Evolutionary conservation across 2,888 invertebrate genomes (phyloP).

Genomic region (Pristionchus arcanus): DNA sequence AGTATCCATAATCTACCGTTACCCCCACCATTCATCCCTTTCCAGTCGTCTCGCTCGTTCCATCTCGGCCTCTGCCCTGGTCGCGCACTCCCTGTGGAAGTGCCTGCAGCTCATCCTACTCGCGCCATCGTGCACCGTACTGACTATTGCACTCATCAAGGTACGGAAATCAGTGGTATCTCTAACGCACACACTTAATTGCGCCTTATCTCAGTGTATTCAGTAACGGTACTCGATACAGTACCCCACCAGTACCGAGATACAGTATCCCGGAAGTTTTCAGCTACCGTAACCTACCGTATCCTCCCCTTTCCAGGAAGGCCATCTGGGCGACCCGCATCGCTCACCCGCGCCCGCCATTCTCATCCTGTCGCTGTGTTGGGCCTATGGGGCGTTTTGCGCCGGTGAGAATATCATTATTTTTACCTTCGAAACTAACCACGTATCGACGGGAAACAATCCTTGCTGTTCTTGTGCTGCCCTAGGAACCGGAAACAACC

Average conservation of each 20-base stretch:
- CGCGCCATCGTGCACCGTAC: conserved; percentile 41
- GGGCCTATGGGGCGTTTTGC: conserved; percentile 43
- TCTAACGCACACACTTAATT: too few relatives aligned
- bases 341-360: conserved; percentile 34
- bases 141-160: conserved; percentile 49
- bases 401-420: neutral
- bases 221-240: too few relatives aligned
- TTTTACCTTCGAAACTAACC: too few relatives aligned
- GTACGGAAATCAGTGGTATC: neutral
- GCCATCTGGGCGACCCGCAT: conserved; percentile 45
- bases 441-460: neutral
- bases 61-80: conserved; percentile 54
- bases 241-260: too few relatives aligned
- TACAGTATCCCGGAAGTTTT: too few relatives aligned
- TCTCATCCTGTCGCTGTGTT: conserved; percentile 40
- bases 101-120: conserved; percentile 47
- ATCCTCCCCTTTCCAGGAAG: conserved; percentile 47
- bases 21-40: neutral
- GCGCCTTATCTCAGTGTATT: too few relatives aligned
- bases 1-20: too few relatives aligned
- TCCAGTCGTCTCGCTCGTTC: conserved; percentile 21
- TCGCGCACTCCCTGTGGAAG: conserved; percentile 54
- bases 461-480: neutral
- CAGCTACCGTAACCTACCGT: neutral
- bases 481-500: neutral